Percentiles rank a stretch among this genome's conserved stretches.
Evolutionary conservation across 2,113 vertebrate genomes (phyloP).

Genomic region (Ariopsis seemanni): DNA sequence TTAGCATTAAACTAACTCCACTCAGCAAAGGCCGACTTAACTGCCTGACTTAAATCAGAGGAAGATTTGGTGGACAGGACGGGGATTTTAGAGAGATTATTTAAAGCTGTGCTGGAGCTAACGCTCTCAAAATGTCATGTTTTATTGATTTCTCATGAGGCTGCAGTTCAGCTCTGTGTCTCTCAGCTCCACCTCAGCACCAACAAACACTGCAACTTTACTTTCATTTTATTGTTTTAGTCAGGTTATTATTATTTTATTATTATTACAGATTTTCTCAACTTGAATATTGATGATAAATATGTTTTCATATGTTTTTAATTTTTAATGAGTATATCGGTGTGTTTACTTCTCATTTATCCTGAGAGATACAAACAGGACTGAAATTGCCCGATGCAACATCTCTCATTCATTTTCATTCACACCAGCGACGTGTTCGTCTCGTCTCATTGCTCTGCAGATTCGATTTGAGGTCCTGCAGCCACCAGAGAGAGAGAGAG

Average conservation of each 20-base stretch:
- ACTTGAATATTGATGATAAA: background rate
- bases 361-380: background rate
- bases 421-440: background rate
- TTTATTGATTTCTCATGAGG: background rate
- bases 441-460: conserved; percentile 21
- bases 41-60: background rate
- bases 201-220: background rate
- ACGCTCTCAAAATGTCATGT: background rate
- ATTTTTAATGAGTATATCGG: background rate
- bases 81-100: background rate
- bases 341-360: background rate
- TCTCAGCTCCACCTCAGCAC: background rate
- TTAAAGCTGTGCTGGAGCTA: background rate
- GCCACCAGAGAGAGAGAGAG: background rate
- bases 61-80: background rate
- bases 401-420: conserved; percentile 1
- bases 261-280: background rate
- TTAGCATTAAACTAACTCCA: background rate
- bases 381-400: background rate
- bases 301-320: background rate
- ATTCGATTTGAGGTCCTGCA: background rate
- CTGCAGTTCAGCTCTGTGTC: background rate
- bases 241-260: background rate
- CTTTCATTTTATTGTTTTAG: background rate
- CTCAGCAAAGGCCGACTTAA: background rate